These are phyloP conservation scores for Aythya fuligula DNA, from an alignment of 2,797 vertebrate genomes.

Conservation along the genomic window DNA sequence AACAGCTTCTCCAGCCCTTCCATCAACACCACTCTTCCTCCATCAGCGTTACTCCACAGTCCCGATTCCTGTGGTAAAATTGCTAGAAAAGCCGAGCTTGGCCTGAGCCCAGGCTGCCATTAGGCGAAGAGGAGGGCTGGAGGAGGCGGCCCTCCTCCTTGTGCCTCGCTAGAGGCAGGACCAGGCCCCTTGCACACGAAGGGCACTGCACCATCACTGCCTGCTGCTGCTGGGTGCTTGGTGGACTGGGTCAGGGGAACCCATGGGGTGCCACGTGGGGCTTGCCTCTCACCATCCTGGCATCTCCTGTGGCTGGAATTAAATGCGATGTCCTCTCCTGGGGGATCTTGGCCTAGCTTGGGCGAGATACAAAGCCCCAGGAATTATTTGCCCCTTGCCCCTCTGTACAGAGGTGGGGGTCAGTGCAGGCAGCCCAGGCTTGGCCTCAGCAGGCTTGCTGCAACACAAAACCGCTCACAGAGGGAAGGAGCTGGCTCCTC, in stretches of 20 bases:
- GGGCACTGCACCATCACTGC: no score
- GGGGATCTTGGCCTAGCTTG: not conserved
- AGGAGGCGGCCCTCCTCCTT: no score
- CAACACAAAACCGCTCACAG: slow-evolving; percentile 65
- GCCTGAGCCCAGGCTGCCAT: not conserved
- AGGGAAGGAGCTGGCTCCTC: slow-evolving; percentile 37
- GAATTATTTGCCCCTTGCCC: slow-evolving; percentile 69
- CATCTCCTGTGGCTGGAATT: not conserved
- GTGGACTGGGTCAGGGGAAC: no score
- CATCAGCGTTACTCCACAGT: fast-evolving
- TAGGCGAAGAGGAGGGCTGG: no score
- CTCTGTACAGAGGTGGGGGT: slow-evolving; percentile 76
- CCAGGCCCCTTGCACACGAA: no score
- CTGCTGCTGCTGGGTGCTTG: no score
- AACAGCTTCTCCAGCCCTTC: not conserved
- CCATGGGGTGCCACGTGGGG: no score
- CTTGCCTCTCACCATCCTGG: not conserved
- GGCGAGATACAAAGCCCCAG: slow-evolving; percentile 37
- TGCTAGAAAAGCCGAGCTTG: not conserved
- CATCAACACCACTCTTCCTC: not conserved
- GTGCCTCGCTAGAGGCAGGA: no score
- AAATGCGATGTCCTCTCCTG: not conserved
- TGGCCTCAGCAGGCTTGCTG: slow-evolving; percentile 57
- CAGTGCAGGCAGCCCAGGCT: slow-evolving; percentile 76
- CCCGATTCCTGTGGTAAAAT: not conserved